These are phyloP conservation scores for Onthophagus sagittarius DNA, from an alignment of 2,888 invertebrate genomes.

Conservation along the genomic window DNA sequence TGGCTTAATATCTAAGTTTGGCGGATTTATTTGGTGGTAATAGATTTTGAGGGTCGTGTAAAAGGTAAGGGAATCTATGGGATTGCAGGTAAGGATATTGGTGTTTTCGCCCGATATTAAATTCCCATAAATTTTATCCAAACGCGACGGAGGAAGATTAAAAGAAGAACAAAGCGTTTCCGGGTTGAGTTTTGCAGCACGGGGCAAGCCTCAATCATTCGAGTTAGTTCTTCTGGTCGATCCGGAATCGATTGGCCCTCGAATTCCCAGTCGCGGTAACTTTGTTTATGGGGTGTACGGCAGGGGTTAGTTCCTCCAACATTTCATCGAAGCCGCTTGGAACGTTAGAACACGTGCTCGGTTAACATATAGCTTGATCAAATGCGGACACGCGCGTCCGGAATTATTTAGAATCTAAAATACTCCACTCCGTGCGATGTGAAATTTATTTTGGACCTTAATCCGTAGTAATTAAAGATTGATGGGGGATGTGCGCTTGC, in stretches of 20 bases:
- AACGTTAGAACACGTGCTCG: conserved; percentile 31
- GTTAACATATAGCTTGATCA: conserved; percentile 34
- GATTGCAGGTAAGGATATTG: conserved; percentile 4
- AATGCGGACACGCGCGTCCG: conserved; percentile 18
- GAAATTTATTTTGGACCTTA: background rate
- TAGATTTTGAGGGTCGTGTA: conserved; percentile 1
- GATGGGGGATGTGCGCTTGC: background rate
- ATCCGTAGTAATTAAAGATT: conserved; percentile 2
- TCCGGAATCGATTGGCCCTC: conserved; percentile 32
- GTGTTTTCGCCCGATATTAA: conserved; percentile 3
- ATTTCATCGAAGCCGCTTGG: conserved; percentile 35
- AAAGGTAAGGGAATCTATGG: conserved; percentile 6
- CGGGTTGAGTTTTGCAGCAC: conserved; percentile 13
- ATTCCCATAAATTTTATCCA: conserved; percentile 10
- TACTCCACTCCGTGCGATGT: conserved; percentile 1
- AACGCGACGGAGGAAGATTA: conserved; percentile 15
- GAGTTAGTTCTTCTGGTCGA: conserved; percentile 10
- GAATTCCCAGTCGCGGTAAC: conserved; percentile 28
- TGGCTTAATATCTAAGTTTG: conserved; percentile 8
- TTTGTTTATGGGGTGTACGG: conserved; percentile 33
- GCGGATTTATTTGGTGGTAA: conserved; percentile 4
- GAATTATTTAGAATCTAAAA: conserved; percentile 23
- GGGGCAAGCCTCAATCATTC: conserved; percentile 2
- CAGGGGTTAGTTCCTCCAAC: conserved; percentile 31
- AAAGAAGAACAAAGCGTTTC: conserved; percentile 18